phyloP scores from a whole-genome alignment of 2,113 vertebrate species.

The Chionis minor region DNA sequence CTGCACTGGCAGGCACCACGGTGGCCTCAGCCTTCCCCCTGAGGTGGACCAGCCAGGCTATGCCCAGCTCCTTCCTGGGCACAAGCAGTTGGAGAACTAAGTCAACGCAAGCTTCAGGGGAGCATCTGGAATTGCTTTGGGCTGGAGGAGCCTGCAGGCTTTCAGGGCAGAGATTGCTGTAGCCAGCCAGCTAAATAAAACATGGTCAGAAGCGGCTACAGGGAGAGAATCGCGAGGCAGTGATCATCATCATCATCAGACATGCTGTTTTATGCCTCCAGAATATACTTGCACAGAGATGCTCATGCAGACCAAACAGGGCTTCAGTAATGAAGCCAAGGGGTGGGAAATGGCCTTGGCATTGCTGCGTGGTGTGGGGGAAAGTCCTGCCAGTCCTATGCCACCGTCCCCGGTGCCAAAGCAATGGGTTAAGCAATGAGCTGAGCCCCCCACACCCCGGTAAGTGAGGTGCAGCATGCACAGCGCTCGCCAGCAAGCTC shows the following conservation, averaged over 20 bases:
- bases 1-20: background rate
- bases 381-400: background rate
- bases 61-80: background rate
- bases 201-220: background rate
- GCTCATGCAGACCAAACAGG: background rate
- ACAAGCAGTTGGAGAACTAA: background rate
- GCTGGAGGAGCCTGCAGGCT: background rate
- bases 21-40: background rate
- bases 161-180: background rate
- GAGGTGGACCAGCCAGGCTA: background rate
- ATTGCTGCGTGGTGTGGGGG: background rate
- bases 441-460: background rate
- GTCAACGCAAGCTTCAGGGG: background rate
- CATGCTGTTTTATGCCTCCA: background rate
- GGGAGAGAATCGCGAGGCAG: background rate
- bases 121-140: background rate
- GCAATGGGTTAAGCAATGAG: background rate
- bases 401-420: background rate
- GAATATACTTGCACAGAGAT: background rate
- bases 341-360: background rate
- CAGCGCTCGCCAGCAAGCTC: background rate
- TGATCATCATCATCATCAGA: background rate
- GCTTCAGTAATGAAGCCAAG: background rate
- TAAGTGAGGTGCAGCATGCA: accelerated
- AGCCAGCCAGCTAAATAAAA: background rate